phyloP scores from a whole-genome alignment of 1,140 invertebrate species.

The Brachionus plicatilis region DNA sequence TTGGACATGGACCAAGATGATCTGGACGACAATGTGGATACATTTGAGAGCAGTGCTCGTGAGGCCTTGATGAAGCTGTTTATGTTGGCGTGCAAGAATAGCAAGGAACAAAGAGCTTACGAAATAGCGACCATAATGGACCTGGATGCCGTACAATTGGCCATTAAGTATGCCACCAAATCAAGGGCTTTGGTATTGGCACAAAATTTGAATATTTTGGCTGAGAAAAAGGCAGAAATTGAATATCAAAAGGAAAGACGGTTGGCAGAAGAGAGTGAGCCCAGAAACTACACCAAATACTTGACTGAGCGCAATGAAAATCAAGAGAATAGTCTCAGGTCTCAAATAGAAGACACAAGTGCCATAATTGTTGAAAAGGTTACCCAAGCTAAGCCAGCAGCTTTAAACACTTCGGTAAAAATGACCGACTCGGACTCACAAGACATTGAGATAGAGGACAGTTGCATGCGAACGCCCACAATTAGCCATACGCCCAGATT shows the following conservation, averaged over 20 bases:
- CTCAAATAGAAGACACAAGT: slow-evolving; percentile 15
- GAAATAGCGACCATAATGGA: slow-evolving; percentile 79
- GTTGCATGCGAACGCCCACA: neutral
- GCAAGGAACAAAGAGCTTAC: slow-evolving; percentile 74
- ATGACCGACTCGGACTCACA: neutral
- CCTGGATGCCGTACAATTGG: slow-evolving; percentile 69
- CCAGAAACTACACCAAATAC: neutral
- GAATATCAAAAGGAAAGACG: neutral
- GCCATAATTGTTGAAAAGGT: slow-evolving; percentile 7
- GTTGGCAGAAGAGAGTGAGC: neutral
- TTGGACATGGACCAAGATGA: slow-evolving; percentile 45
- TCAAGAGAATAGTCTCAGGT: neutral
- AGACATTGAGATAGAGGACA: slow-evolving; percentile 17
- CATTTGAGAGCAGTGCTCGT: slow-evolving; percentile 52
- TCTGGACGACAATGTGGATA: slow-evolving; percentile 62
- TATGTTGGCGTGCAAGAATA: slow-evolving; percentile 75
- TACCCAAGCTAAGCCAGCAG: neutral
- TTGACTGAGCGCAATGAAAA: neutral
- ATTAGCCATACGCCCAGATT: neutral
- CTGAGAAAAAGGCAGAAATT: slow-evolving; percentile 43
- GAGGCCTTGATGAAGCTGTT: slow-evolving; percentile 81
- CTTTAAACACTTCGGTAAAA: neutral
- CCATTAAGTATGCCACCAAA: slow-evolving; percentile 76
- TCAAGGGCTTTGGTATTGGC: slow-evolving; percentile 69
- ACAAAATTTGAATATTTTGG: slow-evolving; percentile 59